These are phyloP conservation scores for Neodiprion lecontei DNA, from an alignment of 1,140 invertebrate species.

Conservation along the genomic window DNA sequence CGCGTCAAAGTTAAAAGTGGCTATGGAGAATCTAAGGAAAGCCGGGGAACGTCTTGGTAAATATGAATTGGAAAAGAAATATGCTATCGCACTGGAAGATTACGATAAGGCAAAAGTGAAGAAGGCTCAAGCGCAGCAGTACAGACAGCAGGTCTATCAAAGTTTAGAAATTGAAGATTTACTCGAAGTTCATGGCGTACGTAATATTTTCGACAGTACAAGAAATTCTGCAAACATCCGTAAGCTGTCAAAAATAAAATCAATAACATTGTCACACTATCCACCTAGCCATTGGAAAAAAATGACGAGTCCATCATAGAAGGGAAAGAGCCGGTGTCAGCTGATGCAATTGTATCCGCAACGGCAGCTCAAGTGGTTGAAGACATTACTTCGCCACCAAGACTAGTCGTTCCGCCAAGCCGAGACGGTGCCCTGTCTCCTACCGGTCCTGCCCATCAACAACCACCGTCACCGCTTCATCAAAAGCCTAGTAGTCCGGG, in stretches of 20 bases:
- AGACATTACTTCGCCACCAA: conserved; percentile 47
- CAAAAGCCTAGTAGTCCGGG: conserved; percentile 56
- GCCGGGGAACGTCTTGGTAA: conserved; percentile 90
- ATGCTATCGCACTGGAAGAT: conserved; percentile 89
- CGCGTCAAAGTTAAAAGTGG: conserved; percentile 86
- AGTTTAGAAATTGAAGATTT: conserved; percentile 76
- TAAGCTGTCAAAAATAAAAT: conserved; percentile 16
- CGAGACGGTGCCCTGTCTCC: conserved; percentile 54
- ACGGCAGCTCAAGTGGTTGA: conserved; percentile 33
- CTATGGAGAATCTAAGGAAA: conserved; percentile 80
- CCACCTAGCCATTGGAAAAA: conserved; percentile 55
- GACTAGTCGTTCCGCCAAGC: conserved; percentile 48
- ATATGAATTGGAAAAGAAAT: conserved; percentile 88
- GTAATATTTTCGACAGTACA: conserved; percentile 28
- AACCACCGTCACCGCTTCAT: conserved; percentile 62
- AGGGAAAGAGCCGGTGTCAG: conserved; percentile 42
- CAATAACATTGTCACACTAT: background rate
- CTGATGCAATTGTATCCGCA: conserved; percentile 35
- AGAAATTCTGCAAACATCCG: background rate
- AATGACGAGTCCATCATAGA: conserved; percentile 58
- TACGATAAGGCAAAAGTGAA: conserved; percentile 88
- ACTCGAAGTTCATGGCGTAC: conserved; percentile 80
- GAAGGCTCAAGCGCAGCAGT: conserved; percentile 88
- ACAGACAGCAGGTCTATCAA: conserved; percentile 73
- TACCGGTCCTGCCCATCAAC: conserved; percentile 49